phyloP scores from a whole-genome alignment of 2,888 invertebrate genomes.

The Octonoba sinensis region DNA sequence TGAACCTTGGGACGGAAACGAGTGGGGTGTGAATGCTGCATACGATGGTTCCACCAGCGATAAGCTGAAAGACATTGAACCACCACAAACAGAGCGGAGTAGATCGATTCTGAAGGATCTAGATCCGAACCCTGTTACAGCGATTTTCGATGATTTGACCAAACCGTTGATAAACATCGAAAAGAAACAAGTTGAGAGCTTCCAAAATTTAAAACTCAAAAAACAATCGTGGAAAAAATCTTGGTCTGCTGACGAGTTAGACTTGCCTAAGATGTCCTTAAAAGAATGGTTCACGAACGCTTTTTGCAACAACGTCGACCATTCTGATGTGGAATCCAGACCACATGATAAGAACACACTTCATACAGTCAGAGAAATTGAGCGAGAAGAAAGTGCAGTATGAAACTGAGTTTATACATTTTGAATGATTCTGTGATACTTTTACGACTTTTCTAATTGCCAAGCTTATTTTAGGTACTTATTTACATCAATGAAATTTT shows the following conservation, averaged over 20 bases:
- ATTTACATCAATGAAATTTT: no score
- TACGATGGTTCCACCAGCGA: slow-evolving; percentile 3
- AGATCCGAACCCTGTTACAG: not conserved
- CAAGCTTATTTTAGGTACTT: no score
- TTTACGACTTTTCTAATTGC: no score
- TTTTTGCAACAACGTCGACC: slow-evolving; percentile 3
- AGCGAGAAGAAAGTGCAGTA: slow-evolving; percentile 54
- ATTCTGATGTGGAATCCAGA: not conserved
- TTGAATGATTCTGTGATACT: no score
- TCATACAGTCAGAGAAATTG: slow-evolving; percentile 45
- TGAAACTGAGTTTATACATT: not conserved
- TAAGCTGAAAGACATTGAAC: not conserved
- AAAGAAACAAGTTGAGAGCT: slow-evolving; percentile 18
- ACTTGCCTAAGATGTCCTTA: slow-evolving; percentile 18
- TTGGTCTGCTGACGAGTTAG: slow-evolving; percentile 57
- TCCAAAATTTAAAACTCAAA: slow-evolving; percentile 37
- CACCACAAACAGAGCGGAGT: not conserved
- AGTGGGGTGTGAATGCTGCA: slow-evolving; percentile 27
- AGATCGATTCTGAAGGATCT: no score
- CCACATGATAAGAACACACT: slow-evolving; percentile 11
- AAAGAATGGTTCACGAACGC: slow-evolving; percentile 36
- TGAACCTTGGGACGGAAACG: slow-evolving; percentile 42
- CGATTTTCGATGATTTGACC: slow-evolving; percentile 21
- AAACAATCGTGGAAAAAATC: slow-evolving; percentile 43
- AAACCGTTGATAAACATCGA: slow-evolving; percentile 37